Conservation (phyloP, 2,113 vertebrate species). For the Mandrillus leucophaeus region DNA sequence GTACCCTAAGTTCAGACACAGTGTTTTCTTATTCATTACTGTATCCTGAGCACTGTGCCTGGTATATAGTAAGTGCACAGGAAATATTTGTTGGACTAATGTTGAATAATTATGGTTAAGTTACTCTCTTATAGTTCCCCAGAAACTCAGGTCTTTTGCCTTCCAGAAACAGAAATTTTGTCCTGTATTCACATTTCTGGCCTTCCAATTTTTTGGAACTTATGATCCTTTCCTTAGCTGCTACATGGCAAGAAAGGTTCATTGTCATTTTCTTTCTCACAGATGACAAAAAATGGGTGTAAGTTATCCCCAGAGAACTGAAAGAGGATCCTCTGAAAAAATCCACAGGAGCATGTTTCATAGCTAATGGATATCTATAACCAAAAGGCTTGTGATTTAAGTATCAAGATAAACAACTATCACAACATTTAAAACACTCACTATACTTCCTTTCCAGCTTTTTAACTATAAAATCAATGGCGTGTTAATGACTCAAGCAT, state of each 20-base stretch:
- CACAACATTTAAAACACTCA: constrained; percentile 69
- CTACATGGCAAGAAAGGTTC: background rate
- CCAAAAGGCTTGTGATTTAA: constrained; percentile 56
- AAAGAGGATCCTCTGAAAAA: background rate
- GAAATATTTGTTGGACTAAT: background rate
- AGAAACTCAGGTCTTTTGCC: background rate
- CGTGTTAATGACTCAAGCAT: constrained; percentile 85
- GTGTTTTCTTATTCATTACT: background rate
- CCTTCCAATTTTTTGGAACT: background rate
- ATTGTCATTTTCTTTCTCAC: background rate
- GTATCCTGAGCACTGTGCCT: background rate
- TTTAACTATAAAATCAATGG: constrained; percentile 87
- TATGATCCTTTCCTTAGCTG: background rate
- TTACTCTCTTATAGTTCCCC: background rate
- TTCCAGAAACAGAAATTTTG: background rate
- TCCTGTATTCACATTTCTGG: background rate
- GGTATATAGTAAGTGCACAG: background rate
- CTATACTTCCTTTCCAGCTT: constrained; percentile 81
- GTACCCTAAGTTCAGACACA: background rate
- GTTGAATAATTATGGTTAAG: background rate
- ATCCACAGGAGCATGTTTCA: background rate
- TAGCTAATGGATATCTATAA: constrained; percentile 34
- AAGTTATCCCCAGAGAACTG: background rate
- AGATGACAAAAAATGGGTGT: background rate
- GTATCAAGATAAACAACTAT: constrained; percentile 65